Evolutionary conservation across 1,140 invertebrate genomes (phyloP), one percentile per base, ranked within the genome.

Genomic region (Drosophila subpulchrella): DNA sequence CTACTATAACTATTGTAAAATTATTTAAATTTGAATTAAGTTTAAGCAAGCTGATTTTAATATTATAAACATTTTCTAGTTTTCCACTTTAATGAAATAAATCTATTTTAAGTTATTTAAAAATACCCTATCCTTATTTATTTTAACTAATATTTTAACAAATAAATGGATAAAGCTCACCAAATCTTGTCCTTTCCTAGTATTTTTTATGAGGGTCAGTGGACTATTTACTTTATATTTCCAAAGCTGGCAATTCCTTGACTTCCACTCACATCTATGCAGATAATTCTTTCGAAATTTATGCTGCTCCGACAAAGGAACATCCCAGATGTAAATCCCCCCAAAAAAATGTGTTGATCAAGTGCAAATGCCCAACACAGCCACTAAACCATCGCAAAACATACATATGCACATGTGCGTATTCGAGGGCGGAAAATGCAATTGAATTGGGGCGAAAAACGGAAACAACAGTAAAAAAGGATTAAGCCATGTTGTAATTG

Each of bases 401-500:
- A 46, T 39, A 70, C 15, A 47, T 41, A 47, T 4, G 20, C 60
- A 66, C 65, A 44, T 66, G 51, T 70, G 63, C 13, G 44, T 57
- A 55, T 71, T 56, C 12, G 63, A 24, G 50, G 66, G 60, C 60
- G 41, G 70, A 66, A 75, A 81, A 48, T 62, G 58, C 78, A 81
- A 75, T 56, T 63, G 78, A 62, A 58, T 42, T 41, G 27, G 62
- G 61, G 55, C 24, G 66, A 71, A 71, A 48, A 59, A 30, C 57
- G 74, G 54, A 57, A 79, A 79, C 59, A 80, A 72, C 65, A 57
- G 53, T 71, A 71, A 71, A 75, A 71, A 68, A 74, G 80, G 83
- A 88, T 86, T 86, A 86, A 78, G 72, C 75, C 75, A 88, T 88
- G 78, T 62, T 82, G 75, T 57, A 75, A 71, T 82, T 88, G 82